phyloP scores from a whole-genome alignment of 2,113 vertebrate genomes.

The Heptranchias perlo region DNA sequence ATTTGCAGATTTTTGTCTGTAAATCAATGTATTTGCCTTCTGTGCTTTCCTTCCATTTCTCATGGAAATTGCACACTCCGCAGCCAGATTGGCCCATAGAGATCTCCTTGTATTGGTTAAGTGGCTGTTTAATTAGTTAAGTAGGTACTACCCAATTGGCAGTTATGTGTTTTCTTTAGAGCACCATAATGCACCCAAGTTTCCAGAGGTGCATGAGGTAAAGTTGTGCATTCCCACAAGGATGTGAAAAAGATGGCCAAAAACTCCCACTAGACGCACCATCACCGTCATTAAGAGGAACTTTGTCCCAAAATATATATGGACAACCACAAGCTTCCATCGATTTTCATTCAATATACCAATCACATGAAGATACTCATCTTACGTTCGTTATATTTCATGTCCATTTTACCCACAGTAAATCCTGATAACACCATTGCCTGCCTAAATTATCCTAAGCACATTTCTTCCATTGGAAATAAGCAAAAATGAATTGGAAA shows the following conservation, averaged over 20 bases:
- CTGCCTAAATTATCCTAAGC: neutral
- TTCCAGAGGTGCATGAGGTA: neutral
- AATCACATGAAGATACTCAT: neutral
- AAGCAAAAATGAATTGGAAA: conserved; percentile 3
- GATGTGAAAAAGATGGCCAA: neutral
- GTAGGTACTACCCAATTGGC: neutral
- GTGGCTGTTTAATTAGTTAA: neutral
- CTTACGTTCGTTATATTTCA: neutral
- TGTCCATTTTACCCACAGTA: neutral
- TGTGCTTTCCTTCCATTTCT: neutral
- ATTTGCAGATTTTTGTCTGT: neutral
- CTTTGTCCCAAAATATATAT: neutral
- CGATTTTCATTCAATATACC: neutral
- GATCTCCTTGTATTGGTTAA: neutral
- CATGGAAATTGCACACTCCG: neutral
- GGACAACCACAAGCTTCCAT: neutral
- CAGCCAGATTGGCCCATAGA: neutral
- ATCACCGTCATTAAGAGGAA: too few relatives aligned
- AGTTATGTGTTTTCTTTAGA: neutral
- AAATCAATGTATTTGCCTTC: neutral
- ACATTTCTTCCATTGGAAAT: neutral
- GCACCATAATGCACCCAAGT: neutral
- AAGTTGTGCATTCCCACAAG: neutral
- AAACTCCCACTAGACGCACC: neutral
- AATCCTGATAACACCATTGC: neutral